phyloP scores from a whole-genome alignment of 2,797 vertebrate genomes.

The Gambelia wislizenii region DNA sequence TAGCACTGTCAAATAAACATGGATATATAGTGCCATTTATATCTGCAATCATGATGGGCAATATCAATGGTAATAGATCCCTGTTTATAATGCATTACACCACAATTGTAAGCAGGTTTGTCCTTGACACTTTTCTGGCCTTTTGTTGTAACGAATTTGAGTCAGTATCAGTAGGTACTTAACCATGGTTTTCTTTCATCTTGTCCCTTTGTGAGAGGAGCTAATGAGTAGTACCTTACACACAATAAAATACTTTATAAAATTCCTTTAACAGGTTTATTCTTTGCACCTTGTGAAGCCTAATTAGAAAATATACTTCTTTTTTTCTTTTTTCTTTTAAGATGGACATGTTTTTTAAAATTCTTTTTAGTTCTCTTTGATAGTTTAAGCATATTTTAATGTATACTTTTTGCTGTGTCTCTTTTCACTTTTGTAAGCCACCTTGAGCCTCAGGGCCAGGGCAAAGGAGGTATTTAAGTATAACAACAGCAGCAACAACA shows the following conservation, averaged over 20 bases:
- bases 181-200: conserved; percentile 67
- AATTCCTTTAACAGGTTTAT: conserved; percentile 73
- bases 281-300: conserved; percentile 69
- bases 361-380: too few relatives aligned
- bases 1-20: conserved; percentile 43
- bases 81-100: conserved; percentile 38
- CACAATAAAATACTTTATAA: conserved; percentile 75
- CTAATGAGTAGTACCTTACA: conserved; percentile 70
- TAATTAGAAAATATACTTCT: conserved; percentile 80
- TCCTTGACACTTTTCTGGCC: conserved; percentile 63
- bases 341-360: too few relatives aligned
- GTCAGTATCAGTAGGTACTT: conserved; percentile 74
- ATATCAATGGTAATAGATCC: conserved; percentile 3
- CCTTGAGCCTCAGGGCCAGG: too few relatives aligned
- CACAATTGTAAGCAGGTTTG: conserved; percentile 42
- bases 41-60: conserved; percentile 38
- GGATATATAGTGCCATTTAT: conserved; percentile 39
- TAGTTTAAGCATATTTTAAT: too few relatives aligned
- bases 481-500: too few relatives aligned
- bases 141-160: conserved; percentile 65
- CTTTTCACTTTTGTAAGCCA: too few relatives aligned
- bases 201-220: conserved; percentile 68
- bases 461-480: too few relatives aligned
- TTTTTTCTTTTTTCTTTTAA: too few relatives aligned
- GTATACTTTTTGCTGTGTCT: too few relatives aligned